Evolutionary conservation across 2,113 vertebrate genomes (phyloP).

Genomic region (Montifringilla adamsi): DNA sequence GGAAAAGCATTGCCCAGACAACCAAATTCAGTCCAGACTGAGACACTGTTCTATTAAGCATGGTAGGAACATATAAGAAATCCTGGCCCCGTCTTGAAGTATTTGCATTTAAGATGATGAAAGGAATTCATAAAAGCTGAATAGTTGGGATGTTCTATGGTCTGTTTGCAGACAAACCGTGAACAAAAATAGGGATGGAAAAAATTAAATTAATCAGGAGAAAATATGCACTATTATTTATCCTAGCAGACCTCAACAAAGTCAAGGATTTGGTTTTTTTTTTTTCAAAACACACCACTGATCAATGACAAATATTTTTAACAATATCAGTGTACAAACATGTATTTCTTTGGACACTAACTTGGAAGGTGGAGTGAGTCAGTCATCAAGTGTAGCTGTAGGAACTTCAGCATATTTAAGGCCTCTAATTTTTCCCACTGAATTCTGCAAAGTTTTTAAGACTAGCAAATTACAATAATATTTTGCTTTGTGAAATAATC

Average conservation of each 20-base stretch:
- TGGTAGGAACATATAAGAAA: neutral
- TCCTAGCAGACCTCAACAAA: neutral
- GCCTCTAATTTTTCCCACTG: neutral
- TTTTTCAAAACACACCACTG: neutral
- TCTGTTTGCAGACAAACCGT: neutral
- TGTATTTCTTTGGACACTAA: neutral
- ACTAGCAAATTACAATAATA: constrained; percentile 18
- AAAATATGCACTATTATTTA: constrained; percentile 6
- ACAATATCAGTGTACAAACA: neutral
- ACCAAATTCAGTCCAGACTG: neutral
- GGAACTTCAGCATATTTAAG: neutral
- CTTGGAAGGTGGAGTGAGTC: neutral
- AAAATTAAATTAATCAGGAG: constrained; percentile 13
- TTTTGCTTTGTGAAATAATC: constrained; percentile 23
- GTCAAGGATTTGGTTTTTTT: accelerated
- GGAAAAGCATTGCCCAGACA: neutral
- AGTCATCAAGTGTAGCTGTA: neutral
- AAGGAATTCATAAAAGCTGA: neutral
- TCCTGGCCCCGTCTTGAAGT: neutral
- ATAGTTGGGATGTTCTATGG: neutral
- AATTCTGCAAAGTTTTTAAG: constrained; percentile 10
- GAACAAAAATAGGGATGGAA: constrained; percentile 14
- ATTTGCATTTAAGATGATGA: neutral
- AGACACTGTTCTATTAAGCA: neutral
- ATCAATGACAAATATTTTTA: neutral